Conservation (phyloP, 2,888 invertebrate genomes). For the Polymixis lichenea region DNA sequence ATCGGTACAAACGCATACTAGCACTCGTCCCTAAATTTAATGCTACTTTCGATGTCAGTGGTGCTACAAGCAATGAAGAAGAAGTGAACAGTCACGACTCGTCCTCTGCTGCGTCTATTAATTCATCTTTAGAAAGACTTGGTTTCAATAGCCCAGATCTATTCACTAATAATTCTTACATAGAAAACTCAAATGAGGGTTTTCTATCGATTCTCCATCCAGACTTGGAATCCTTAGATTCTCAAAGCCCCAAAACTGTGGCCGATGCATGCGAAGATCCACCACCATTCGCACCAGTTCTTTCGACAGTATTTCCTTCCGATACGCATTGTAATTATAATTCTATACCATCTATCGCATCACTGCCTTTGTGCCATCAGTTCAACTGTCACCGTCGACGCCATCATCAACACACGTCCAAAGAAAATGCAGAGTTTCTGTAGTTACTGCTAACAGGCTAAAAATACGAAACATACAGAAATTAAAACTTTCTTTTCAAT, state of each 20-base stretch:
- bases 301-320: neutral
- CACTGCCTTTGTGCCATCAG: neutral
- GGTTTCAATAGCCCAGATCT: neutral
- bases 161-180: neutral
- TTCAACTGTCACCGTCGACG: neutral
- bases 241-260: neutral
- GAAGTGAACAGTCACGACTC: slow-evolving; percentile 4
- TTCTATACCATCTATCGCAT: slow-evolving; percentile 2
- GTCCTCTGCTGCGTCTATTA: neutral
- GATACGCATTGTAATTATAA: neutral
- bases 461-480: slow-evolving; percentile 8
- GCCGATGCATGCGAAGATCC: neutral
- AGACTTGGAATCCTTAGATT: neutral
- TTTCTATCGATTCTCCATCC: neutral
- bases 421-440: neutral
- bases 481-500: too few relatives aligned
- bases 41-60: neutral
- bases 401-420: neutral
- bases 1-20: neutral
- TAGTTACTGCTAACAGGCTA: neutral
- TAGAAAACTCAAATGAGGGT: neutral
- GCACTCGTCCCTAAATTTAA: neutral
- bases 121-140: neutral
- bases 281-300: neutral
- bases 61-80: slow-evolving; percentile 1